A percentile compares a stretch with the other conserved stretches of the same genome.
These are phyloP conservation scores for Pseudorectes ferrugineus DNA, from an alignment of 2,113 vertebrate genomes.

Conservation along the genomic window DNA sequence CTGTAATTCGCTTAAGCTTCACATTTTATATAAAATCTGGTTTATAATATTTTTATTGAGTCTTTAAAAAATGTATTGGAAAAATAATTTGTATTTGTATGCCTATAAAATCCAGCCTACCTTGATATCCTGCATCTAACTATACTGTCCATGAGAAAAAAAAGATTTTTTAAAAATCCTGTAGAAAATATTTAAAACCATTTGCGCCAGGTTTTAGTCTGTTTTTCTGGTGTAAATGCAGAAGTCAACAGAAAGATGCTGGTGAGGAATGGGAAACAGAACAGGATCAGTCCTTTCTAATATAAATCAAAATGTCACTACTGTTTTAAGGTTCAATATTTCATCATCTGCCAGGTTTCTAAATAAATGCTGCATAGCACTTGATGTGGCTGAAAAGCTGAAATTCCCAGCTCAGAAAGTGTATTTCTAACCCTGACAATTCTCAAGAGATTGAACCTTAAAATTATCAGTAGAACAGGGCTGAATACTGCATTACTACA, in stretches of 20 bases:
- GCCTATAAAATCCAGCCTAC: neutral
- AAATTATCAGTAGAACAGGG: neutral
- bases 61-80: neutral
- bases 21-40: neutral
- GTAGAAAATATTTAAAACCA: neutral
- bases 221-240: neutral
- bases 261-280: neutral
- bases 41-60: neutral
- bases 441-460: neutral
- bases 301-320: slow-evolving; percentile 35
- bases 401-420: neutral
- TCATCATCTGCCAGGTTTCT: slow-evolving; percentile 12
- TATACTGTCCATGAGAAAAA: neutral
- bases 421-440: neutral
- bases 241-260: neutral
- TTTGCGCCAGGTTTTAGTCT: neutral
- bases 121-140: neutral
- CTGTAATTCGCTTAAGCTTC: neutral
- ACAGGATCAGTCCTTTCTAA: neutral
- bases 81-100: neutral
- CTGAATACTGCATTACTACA: neutral
- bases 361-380: slow-evolving; percentile 9
- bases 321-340: slow-evolving; percentile 36
- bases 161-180: neutral
- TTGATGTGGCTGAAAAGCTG: neutral